Evolutionary conservation across 2,797 vertebrate genomes (phyloP).

Genomic region (Parauchenoglanis ngamensis): DNA sequence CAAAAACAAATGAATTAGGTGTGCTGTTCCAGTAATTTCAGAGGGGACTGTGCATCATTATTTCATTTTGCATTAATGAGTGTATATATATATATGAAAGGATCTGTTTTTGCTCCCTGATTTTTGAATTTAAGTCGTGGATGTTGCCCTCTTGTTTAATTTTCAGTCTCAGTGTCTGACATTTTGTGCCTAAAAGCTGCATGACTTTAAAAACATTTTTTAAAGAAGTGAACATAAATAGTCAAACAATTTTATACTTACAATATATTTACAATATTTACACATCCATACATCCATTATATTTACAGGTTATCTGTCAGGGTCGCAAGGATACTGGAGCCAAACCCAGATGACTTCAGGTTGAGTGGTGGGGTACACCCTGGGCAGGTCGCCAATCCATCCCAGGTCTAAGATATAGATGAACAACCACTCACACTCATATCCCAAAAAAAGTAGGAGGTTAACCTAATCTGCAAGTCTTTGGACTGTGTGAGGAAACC

Average conservation of each 20-base stretch:
- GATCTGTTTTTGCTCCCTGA: not conserved
- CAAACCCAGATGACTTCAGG: too few relatives aligned
- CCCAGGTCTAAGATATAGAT: too few relatives aligned
- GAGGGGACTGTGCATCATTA: not conserved
- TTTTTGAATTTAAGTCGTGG: not conserved
- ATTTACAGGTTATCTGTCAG: too few relatives aligned
- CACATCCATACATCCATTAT: too few relatives aligned
- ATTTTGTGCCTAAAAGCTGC: not conserved
- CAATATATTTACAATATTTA: not conserved
- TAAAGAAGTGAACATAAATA: not conserved
- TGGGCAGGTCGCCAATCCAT: too few relatives aligned
- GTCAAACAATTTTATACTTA: not conserved
- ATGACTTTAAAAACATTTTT: not conserved
- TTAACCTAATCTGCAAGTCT: too few relatives aligned
- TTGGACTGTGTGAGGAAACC: too few relatives aligned
- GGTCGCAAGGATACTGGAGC: too few relatives aligned
- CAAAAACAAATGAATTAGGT: not conserved
- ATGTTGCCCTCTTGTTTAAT: not conserved
- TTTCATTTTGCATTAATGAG: not conserved
- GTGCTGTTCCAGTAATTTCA: not conserved
- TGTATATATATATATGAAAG: not conserved
- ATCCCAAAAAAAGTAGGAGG: too few relatives aligned
- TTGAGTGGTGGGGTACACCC: too few relatives aligned
- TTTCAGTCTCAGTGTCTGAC: not conserved
- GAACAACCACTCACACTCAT: too few relatives aligned